A percentile compares a stretch with the other conserved stretches of the same genome.
These are phyloP conservation scores for Elysia chlorotica DNA, from an alignment of 1,140 invertebrate genomes.

Conservation along the genomic window DNA sequence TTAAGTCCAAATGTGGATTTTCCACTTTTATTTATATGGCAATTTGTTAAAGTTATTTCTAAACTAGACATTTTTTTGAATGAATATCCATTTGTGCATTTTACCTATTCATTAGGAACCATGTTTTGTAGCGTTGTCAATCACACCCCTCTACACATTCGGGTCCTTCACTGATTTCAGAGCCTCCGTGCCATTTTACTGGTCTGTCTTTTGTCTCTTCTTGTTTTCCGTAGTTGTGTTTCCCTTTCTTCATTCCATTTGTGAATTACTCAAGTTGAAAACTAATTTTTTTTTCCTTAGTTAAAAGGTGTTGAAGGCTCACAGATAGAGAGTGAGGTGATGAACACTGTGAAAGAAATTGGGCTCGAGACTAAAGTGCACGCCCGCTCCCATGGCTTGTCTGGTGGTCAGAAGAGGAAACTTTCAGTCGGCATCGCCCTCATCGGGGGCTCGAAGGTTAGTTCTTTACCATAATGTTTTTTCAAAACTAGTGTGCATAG, in stretches of 20 bases:
- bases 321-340: slow-evolving; percentile 63
- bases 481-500: no score
- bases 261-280: not conserved
- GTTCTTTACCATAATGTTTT: no score
- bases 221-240: no score
- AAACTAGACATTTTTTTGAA: no score
- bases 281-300: slow-evolving; percentile 48
- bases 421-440: slow-evolving; percentile 65
- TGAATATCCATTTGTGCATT: no score
- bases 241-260: no score
- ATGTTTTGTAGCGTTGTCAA: not conserved
- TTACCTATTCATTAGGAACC: no score
- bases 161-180: not conserved
- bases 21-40: no score
- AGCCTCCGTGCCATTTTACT: no score
- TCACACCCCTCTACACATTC: not conserved
- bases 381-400: slow-evolving; percentile 72
- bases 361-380: slow-evolving; percentile 69
- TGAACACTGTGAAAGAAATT: slow-evolving; percentile 64
- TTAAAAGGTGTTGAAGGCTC: slow-evolving; percentile 72
- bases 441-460: slow-evolving; percentile 63
- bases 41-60: no score
- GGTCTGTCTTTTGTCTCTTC: no score
- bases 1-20: no score
- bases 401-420: slow-evolving; percentile 66